Percentiles rank a stretch among this genome's conserved stretches.
Evolutionary conservation across 2,888 invertebrate genomes (phyloP).

Genomic region (Eumacrocentrus americanus): DNA sequence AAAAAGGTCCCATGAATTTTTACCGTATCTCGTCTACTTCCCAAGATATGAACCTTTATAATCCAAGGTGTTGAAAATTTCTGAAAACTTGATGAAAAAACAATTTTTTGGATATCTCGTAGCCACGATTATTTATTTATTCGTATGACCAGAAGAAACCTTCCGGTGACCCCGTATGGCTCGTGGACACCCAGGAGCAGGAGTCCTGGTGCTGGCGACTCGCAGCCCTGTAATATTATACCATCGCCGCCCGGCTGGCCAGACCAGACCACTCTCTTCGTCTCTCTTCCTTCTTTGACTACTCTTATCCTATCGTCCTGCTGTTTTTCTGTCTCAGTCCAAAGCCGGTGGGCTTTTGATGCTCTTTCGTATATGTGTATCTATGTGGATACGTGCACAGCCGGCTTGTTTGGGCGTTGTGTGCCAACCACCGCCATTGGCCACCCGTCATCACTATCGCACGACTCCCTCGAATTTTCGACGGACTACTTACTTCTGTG

Average conservation of each 20-base stretch:
- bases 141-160: conserved; percentile 32
- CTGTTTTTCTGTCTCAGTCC: conserved; percentile 9
- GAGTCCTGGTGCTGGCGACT: conserved; percentile 29
- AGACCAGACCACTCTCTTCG: conserved; percentile 20
- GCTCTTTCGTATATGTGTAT: not conserved
- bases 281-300: conserved; percentile 10
- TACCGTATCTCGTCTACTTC: too few species aligned
- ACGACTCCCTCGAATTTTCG: conserved; percentile 14
- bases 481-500: not conserved
- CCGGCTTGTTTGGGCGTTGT: conserved; percentile 11
- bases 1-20: too few species aligned
- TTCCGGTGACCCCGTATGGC: conserved; percentile 46
- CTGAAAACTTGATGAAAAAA: too few species aligned
- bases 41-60: too few species aligned
- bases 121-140: not conserved
- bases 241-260: conserved; percentile 49
- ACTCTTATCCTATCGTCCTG: not conserved
- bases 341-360: not conserved
- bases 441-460: conserved; percentile 12
- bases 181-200: conserved; percentile 33
- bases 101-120: too few species aligned
- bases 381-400: not conserved
- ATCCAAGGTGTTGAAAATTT: too few species aligned
- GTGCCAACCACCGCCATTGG: conserved; percentile 9
- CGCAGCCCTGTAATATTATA: conserved; percentile 54